These are phyloP conservation scores for Anolis sagrei DNA, from an alignment of 2,113 vertebrate genomes.

Conservation along the genomic window DNA sequence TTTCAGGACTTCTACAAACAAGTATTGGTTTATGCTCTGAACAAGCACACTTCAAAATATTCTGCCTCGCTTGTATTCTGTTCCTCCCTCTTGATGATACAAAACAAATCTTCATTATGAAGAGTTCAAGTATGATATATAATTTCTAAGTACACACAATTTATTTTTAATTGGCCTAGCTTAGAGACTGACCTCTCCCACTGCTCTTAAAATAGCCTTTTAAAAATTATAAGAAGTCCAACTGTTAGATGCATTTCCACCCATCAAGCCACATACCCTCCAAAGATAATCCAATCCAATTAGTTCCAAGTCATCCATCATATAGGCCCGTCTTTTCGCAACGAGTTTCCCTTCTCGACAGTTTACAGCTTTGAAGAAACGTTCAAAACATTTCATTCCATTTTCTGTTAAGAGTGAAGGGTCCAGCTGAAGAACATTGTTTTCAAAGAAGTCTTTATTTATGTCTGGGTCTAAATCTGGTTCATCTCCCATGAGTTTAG, in stretches of 20 bases:
- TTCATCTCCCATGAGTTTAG: constrained; percentile 98
- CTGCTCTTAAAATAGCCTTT: neutral
- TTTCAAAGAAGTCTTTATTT: constrained; percentile 99
- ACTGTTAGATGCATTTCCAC: constrained; percentile 29
- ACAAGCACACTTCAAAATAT: neutral
- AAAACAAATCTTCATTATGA: neutral
- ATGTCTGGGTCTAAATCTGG: constrained; percentile 99
- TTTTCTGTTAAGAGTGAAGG: constrained; percentile 98
- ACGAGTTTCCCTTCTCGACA: constrained; percentile 99
- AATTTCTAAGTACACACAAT: neutral
- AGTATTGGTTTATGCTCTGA: neutral
- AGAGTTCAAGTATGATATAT: neutral
- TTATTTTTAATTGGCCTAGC: neutral
- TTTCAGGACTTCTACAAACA: neutral
- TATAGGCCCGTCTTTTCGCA: constrained; percentile 96
- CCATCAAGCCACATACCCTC: constrained; percentile 85
- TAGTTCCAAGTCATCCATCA: constrained; percentile 99
- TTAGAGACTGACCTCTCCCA: neutral
- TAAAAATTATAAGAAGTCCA: neutral
- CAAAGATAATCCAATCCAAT: constrained; percentile 99
- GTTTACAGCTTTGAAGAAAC: constrained; percentile 99
- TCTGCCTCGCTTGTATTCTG: neutral
- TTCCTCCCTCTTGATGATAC: neutral
- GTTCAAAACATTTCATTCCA: constrained; percentile 99
- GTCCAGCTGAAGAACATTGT: constrained; percentile 98